Evolutionary conservation across 2,797 vertebrate species (phyloP), one percentile per base, ranked within the genome.

Genomic region (Chaetophractus vellerosus): DNA sequence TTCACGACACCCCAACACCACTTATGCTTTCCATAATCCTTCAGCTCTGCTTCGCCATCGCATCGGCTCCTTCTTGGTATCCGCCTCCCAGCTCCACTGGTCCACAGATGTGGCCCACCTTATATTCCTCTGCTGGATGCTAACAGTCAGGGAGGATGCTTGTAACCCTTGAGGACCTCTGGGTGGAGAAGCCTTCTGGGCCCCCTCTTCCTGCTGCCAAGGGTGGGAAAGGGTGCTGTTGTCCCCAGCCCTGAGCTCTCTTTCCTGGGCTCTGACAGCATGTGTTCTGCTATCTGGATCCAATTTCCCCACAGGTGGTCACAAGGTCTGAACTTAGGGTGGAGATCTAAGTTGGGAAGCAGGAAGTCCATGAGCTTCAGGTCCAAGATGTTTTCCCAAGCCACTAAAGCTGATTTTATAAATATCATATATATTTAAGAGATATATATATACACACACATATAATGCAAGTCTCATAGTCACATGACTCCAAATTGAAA

Each of bases 381-480:
- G 38, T 55, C 33, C 21, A 52, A 71, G 57, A 71, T 1, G 9
- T 69, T 79, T 83, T 69, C 59, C 10, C 5, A 50, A 26, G 45
- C 80, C 18, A 55, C 0, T 72, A 76, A 61, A 9, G 14, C 45
- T 2, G 26, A 9, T 16, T 71, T 24, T 71, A 38, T 26, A 71
- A 23, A 52, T 52, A 52, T 14, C 52, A 55, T 16, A 81, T 4
- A 3, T 16, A 3, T 33, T 45, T 45, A 45, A n/a, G n/a, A n/a
- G n/a, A 15, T 0, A 69, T 1, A 59, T 1, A 33, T 9, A 33
- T 21, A 41, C n/a, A n/a, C n/a, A n/a, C n/a, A n/a, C n/a, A n/a
- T 0, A 48, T 24, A 59, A 11, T 45, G 48, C 1, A 38, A 10
- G 6, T 59, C n/a, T 93, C 21, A 74, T 2, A 18, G 76, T 61